These are phyloP conservation scores for Drosophila greeni DNA, from an alignment of 2,888 invertebrate genomes.

Conservation along the genomic window DNA sequence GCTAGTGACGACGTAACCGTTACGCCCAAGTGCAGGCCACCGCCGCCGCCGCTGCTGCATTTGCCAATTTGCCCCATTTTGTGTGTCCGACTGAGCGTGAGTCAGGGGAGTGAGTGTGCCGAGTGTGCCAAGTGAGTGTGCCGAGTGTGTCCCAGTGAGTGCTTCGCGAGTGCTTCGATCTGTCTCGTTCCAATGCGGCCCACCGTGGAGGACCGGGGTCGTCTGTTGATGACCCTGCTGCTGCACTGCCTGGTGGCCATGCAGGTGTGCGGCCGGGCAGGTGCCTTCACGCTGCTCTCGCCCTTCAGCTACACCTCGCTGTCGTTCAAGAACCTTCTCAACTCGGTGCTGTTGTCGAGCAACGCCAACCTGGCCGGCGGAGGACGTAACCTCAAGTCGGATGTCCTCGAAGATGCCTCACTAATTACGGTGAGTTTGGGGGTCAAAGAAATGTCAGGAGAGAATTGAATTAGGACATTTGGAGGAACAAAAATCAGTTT, in stretches of 20 bases:
- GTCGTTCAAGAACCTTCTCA: conserved; percentile 76
- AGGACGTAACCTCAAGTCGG: conserved; percentile 76
- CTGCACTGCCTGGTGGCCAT: conserved; percentile 60
- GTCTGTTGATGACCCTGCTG: conserved; percentile 47
- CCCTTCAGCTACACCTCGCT: conserved; percentile 77
- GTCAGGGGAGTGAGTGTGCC: conserved; percentile 32
- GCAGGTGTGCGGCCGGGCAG: conserved; percentile 66
- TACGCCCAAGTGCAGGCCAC: conserved; percentile 66
- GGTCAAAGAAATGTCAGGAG: neutral
- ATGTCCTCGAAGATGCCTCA: conserved; percentile 77
- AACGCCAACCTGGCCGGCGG: conserved; percentile 76
- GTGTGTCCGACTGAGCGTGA: conserved; percentile 42
- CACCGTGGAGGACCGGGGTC: conserved; percentile 29
- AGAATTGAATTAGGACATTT: neutral
- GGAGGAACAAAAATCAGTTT: too few relatives aligned
- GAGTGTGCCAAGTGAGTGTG: conserved; percentile 29
- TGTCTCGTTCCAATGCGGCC: conserved; percentile 17
- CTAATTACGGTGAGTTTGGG: conserved; percentile 75
- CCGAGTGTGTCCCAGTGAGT: conserved; percentile 10
- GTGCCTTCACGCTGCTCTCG: conserved; percentile 75
- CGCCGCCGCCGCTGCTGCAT: conserved; percentile 48
- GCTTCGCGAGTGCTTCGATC: conserved; percentile 2
- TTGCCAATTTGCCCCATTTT: conserved; percentile 59
- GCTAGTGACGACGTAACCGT: conserved; percentile 65
- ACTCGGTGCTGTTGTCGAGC: conserved; percentile 75